These are phyloP conservation scores for Laterallus jamaicensis DNA, from an alignment of 2,113 vertebrate species.

Conservation along the genomic window DNA sequence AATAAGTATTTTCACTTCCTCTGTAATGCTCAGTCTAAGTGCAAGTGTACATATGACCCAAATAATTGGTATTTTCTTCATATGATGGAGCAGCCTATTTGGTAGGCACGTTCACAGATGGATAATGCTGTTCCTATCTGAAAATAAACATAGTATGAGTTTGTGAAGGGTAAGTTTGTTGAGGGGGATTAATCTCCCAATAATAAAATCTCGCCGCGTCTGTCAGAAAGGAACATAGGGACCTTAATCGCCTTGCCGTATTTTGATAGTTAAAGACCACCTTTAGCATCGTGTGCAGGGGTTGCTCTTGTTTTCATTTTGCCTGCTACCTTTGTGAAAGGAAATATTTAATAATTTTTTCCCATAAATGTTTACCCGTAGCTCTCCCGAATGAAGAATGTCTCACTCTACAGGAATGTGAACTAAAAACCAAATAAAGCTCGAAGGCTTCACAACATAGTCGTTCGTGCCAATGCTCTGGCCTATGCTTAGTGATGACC, in stretches of 20 bases:
- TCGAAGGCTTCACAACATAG: conserved; percentile 41
- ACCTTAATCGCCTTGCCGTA: neutral
- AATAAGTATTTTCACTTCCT: conserved; percentile 36
- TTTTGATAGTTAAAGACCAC: neutral
- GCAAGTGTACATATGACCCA: neutral
- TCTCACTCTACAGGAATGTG: conserved; percentile 67
- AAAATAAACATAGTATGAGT: neutral
- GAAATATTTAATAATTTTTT: conserved; percentile 69
- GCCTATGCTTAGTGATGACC: conserved; percentile 50
- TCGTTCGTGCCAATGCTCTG: conserved; percentile 45
- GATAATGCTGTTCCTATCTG: neutral
- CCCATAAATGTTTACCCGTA: conserved; percentile 57
- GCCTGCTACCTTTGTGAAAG: conserved; percentile 49
- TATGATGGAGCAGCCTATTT: neutral
- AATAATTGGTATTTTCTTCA: neutral
- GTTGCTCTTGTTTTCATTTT: conserved; percentile 39
- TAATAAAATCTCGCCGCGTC: neutral
- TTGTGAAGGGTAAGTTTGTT: neutral
- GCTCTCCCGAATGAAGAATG: conserved; percentile 27
- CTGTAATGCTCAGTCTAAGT: neutral
- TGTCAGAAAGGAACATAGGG: neutral
- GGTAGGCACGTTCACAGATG: neutral
- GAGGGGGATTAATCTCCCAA: neutral
- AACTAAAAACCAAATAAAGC: conserved; percentile 68
- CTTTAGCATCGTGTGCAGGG: neutral